A percentile compares a stretch with the other conserved stretches of the same genome.
Evolutionary conservation across 2,888 invertebrate genomes (phyloP).

Genomic region (Colostygia pectinataria): DNA sequence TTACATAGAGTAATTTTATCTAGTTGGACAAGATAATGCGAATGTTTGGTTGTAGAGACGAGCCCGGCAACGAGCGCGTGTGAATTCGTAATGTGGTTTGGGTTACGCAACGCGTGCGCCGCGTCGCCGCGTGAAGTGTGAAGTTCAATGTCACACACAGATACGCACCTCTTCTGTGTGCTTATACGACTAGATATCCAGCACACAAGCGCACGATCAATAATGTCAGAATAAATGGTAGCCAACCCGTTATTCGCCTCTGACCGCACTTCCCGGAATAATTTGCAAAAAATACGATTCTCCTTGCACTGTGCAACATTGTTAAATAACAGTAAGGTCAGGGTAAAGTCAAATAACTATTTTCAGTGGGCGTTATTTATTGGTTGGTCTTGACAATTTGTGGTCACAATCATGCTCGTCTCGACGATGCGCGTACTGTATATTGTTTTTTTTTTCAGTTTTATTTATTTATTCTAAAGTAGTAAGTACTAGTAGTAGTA

Average conservation of each 20-base stretch:
- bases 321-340: slow-evolving; percentile 71
- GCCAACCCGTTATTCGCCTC: slow-evolving; percentile 78
- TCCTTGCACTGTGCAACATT: slow-evolving; percentile 49
- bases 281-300: slow-evolving; percentile 69
- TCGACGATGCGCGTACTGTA: too few relatives aligned
- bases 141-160: slow-evolving; percentile 81
- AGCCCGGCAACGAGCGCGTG: slow-evolving; percentile 22
- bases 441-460: too few relatives aligned
- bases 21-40: slow-evolving; percentile 29
- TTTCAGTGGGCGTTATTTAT: slow-evolving; percentile 41
- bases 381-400: slow-evolving; percentile 34
- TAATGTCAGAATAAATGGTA: slow-evolving; percentile 71
- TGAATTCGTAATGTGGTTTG: slow-evolving; percentile 37
- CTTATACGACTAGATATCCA: slow-evolving; percentile 40
- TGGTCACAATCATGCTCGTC: slow-evolving; percentile 5
- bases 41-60: slow-evolving; percentile 29
- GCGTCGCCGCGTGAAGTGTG: slow-evolving; percentile 77
- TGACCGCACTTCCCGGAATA: slow-evolving; percentile 76
- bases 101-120: slow-evolving; percentile 76
- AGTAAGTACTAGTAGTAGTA: too few relatives aligned
- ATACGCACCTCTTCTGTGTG: slow-evolving; percentile 38
- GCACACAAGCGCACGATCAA: slow-evolving; percentile 45
- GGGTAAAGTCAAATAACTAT: slow-evolving; percentile 63
- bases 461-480: too few relatives aligned
- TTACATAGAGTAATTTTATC: slow-evolving; percentile 31